Evolutionary conservation across 2,888 invertebrate genomes (phyloP), one percentile per base, ranked within the genome.

Genomic region (Portevinia maculata): DNA sequence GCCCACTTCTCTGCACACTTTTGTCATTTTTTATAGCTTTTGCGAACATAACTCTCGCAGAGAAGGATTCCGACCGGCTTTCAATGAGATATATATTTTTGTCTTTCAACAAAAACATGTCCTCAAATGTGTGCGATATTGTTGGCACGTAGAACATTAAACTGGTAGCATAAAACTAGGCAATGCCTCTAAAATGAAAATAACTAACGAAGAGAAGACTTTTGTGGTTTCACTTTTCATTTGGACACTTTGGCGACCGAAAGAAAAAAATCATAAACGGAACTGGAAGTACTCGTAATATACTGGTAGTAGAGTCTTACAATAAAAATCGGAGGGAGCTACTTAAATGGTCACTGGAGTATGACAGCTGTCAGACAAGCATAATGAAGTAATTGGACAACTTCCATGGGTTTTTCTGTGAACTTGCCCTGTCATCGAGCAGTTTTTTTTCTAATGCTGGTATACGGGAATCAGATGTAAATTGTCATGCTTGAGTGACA

Each of bases 161-260:
- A 41, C n/a, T n/a, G n/a, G n/a, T n/a, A n/a, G n/a, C n/a, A n/a
- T n/a, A n/a, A 19, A 21, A 13, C 65, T 21, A 34, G 24, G 34
- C 50, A 39, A 11, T 41, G 32, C 62, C n/a, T 81, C 24, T 19
- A 32, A 79, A 65, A 57, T 57, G 28, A 28, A 67, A 34, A 46
- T 46, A 44, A 39, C 65, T 78, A 76, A 73, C 78, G 76, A 50
- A 41, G 64, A 50, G 44, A 67, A 41, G 48, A 50, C 60, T 76
- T 83, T 76, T 71, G 71, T 76, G 76, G 60, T 76, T 53, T 76
- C 81, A 71, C 76, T 76, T 71, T 76, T 76, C 24, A 73, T 79
- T 65, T 44, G 5, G 34, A 24, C 37, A 9, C 3, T 34, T 41
- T 17, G 41, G 53, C 8, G 30, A 41, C 15, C 9, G 8, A 9